Percentiles rank a stretch among this genome's conserved stretches.
Conservation (phyloP, 1,140 invertebrate genomes). For the Armadillidium nasatum region DNA sequence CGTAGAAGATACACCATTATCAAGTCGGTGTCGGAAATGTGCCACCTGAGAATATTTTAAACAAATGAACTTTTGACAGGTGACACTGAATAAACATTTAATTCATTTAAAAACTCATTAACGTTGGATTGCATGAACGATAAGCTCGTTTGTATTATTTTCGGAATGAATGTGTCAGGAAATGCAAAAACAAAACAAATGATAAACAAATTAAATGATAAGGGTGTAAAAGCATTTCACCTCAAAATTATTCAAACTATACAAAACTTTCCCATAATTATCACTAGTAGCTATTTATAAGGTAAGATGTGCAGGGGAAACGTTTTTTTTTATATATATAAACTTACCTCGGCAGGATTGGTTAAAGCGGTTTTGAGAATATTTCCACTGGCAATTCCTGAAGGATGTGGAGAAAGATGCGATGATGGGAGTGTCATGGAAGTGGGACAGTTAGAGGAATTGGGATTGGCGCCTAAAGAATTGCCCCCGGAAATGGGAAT, state of each 20-base stretch:
- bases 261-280: background rate
- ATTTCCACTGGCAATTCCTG: slow-evolving; percentile 70
- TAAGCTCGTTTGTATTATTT: background rate
- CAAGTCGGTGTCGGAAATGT: slow-evolving; percentile 76
- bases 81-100: background rate
- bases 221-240: background rate
- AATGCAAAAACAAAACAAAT: background rate
- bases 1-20: slow-evolving; percentile 77
- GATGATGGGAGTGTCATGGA: slow-evolving; percentile 26
- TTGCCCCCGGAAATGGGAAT: slow-evolving; percentile 28
- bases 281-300: background rate
- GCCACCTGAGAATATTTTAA: slow-evolving; percentile 60
- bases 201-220: too few species aligned
- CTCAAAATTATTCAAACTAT: background rate
- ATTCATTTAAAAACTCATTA: background rate
- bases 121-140: background rate
- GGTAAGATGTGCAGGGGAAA: background rate
- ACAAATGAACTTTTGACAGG: background rate
- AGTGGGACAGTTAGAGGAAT: slow-evolving; percentile 30
- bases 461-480: slow-evolving; percentile 25
- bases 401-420: slow-evolving; percentile 23
- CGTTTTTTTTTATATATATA: background rate
- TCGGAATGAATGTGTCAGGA: background rate
- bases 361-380: slow-evolving; percentile 90
- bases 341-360: slow-evolving; percentile 74